phyloP scores from a whole-genome alignment of 2,797 vertebrate genomes.

The Poeciliopsis gracilis region DNA sequence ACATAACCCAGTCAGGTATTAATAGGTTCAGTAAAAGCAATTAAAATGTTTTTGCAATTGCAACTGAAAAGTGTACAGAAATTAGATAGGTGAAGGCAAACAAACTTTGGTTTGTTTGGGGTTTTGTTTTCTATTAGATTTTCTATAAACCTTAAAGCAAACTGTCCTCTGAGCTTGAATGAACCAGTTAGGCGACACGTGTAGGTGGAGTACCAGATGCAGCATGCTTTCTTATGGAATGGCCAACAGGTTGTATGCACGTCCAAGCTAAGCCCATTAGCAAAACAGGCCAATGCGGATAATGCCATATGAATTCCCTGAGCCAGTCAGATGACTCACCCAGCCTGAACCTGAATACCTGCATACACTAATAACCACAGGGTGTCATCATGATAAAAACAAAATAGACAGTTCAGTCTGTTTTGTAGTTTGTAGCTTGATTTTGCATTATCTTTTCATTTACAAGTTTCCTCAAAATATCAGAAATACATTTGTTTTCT shows the following conservation, averaged over 20 bases:
- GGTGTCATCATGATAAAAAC: not conserved
- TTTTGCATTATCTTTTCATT: not conserved
- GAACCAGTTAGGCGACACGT: slow-evolving; percentile 6
- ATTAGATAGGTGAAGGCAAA: not conserved
- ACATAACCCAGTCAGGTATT: not conserved
- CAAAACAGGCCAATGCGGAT: slow-evolving; percentile 78
- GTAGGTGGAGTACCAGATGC: slow-evolving; percentile 18
- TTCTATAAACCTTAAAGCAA: not conserved
- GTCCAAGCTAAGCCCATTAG: slow-evolving; percentile 77
- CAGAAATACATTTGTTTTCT: not conserved
- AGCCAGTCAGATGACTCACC: slow-evolving; percentile 64
- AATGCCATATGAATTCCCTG: slow-evolving; percentile 55
- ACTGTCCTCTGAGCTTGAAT: slow-evolving; percentile 8
- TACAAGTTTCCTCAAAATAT: not conserved
- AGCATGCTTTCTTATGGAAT: slow-evolving; percentile 34
- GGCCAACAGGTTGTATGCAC: slow-evolving; percentile 42
- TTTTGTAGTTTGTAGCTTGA: not conserved
- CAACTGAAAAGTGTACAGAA: not conserved
- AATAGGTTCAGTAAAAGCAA: not conserved
- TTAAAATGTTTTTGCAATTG: slow-evolving; percentile 1
- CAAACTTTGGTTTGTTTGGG: not conserved
- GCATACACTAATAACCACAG: slow-evolving; percentile 13
- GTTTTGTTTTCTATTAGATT: not conserved
- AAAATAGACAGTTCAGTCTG: no score
- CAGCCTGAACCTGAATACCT: slow-evolving; percentile 32